Conservation (phyloP, 2,888 invertebrate species). For the Toxonevra muliebris region DNA sequence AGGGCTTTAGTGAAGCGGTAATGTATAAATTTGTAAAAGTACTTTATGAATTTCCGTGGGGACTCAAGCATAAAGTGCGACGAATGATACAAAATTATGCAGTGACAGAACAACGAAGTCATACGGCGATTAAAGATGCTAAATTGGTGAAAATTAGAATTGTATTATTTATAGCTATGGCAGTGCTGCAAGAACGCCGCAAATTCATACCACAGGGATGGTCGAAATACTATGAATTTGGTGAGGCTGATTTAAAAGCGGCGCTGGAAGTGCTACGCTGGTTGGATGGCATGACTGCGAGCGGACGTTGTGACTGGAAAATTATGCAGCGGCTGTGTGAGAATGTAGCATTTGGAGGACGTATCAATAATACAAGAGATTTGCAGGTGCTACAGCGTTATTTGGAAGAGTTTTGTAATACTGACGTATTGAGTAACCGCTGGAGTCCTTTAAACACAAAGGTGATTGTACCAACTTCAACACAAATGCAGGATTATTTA, state of each 20-base stretch:
- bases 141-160: constrained; percentile 73
- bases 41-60: constrained; percentile 86
- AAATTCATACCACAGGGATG: constrained; percentile 93
- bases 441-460: constrained; percentile 69
- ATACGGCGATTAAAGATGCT: constrained; percentile 44
- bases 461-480: constrained; percentile 56
- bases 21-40: constrained; percentile 82
- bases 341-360: constrained; percentile 85
- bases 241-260: constrained; percentile 80
- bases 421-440: constrained; percentile 70
- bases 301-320: constrained; percentile 71
- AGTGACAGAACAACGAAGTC: constrained; percentile 41
- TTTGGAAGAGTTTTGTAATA: constrained; percentile 72
- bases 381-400: constrained; percentile 60
- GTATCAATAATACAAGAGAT: constrained; percentile 83
- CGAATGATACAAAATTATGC: constrained; percentile 79
- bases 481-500: constrained; percentile 60
- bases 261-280: constrained; percentile 70
- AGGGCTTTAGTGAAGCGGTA: constrained; percentile 77
- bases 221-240: constrained; percentile 90
- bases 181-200: constrained; percentile 89
- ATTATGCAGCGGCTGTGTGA: constrained; percentile 80
- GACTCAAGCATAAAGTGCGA: constrained; percentile 82
- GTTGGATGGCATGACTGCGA: constrained; percentile 50
- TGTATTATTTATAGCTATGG: constrained; percentile 87